Percentiles rank a stretch among this genome's conserved stretches.
These are phyloP conservation scores for Mimachlamys varia DNA, from an alignment of 2,888 invertebrate species.

Conservation along the genomic window DNA sequence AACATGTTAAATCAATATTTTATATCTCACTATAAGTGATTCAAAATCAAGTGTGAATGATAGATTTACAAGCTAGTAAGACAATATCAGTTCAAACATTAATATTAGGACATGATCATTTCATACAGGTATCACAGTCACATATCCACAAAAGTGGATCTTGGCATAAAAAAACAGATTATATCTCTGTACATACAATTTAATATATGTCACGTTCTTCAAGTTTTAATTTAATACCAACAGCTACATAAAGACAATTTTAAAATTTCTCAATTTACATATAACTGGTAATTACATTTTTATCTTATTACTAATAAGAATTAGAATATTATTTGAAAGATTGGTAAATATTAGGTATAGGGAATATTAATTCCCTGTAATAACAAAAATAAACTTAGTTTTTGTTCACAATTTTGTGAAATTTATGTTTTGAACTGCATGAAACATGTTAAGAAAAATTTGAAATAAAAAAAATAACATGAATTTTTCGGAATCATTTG, in stretches of 20 bases:
- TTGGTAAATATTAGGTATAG: neutral
- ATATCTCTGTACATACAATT: neutral
- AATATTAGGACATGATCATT: neutral
- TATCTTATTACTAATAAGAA: too few species aligned
- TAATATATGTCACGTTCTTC: neutral
- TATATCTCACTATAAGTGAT: neutral
- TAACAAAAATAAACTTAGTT: neutral
- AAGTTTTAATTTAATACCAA: neutral
- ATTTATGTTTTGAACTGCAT: neutral
- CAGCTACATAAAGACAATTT: neutral
- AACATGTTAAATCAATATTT: neutral
- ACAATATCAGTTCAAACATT: neutral
- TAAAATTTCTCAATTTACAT: neutral
- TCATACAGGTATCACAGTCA: neutral
- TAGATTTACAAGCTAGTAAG: neutral
- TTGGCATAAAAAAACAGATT: neutral
- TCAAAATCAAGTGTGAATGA: neutral
- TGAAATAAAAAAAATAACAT: neutral
- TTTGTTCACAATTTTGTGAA: neutral
- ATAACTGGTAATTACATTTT: constrained; percentile 20
- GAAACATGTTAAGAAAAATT: neutral
- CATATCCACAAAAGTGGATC: neutral
- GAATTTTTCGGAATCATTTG: too few species aligned
- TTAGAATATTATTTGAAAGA: neutral
- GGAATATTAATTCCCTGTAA: neutral